Evolutionary conservation across 2,888 invertebrate genomes (phyloP), one percentile per base, ranked within the genome.

Genomic region (Empis livida): DNA sequence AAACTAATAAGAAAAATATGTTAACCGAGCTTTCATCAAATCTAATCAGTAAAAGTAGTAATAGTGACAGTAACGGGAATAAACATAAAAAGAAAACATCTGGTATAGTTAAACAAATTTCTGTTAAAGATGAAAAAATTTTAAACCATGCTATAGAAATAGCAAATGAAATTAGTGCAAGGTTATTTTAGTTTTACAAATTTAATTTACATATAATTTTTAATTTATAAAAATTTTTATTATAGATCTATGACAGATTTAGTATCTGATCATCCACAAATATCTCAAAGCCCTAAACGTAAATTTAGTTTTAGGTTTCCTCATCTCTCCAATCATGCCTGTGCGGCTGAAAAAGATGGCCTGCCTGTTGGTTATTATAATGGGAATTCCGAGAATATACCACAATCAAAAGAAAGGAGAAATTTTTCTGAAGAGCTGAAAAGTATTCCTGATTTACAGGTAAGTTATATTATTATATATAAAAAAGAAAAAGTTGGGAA

Each of bases 351-450:
- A 30, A 65, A 51, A 14, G 52, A 49, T 39, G 53, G 55, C 11
- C 47, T 53, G 4, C 54, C 53, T 2, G 56, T 56, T 3, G 55
- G 55, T 23, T 55, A 58, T 32, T 55, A 55, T 5, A 61, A 63
- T 41, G 51, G 53, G 57, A 68, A 69, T 57, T 66, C 69, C 49
- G 71, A 71, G 46, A 68, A 67, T 47, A 61, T 63, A 32, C 58
- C 62, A 2, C 61, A 62, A 52, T 58, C 62, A 23, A 70, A 68
- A 50, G 57, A 59, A 49, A 66, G 87, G 56, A 79, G 91, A 54
- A 92, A 91, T 60, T 94, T 92, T 64, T 86, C 90, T 39, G 91
- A 93, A 59, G 92, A 93, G 72, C 83, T 88, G 14, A 80, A 87
- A 56, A 76, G 75, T 61, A 84, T 91, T 54, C 85, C 86, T 11